Conservation (phyloP, 2,113 vertebrate genomes). For the Eulemur rufifrons region DNA sequence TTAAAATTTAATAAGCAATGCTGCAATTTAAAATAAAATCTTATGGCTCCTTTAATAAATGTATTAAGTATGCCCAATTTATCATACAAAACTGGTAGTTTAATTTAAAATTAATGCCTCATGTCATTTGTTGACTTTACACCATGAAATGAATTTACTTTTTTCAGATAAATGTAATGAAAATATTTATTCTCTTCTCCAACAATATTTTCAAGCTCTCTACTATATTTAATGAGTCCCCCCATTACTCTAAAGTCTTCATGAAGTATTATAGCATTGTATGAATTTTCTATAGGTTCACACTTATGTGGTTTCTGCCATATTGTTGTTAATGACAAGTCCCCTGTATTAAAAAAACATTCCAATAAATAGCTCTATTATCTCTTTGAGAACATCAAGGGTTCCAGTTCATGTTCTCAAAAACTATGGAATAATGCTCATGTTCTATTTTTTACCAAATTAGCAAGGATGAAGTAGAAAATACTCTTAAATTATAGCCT, state of each 20-base stretch:
- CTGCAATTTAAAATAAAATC: not conserved
- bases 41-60: constrained; percentile 9
- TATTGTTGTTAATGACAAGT: not conserved
- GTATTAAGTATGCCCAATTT: not conserved
- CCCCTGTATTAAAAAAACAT: not conserved
- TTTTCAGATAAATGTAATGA: not conserved
- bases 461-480: constrained; percentile 6
- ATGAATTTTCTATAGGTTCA: not conserved
- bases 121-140: not conserved
- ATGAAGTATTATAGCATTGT: not conserved
- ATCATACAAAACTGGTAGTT: not conserved
- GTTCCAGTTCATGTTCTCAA: not conserved
- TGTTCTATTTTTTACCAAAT: constrained; percentile 46
- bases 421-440: not conserved
- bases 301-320: not conserved
- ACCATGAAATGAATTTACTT: not conserved
- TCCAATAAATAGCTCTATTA: not conserved
- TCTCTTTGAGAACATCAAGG: not conserved
- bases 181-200: constrained; percentile 11
- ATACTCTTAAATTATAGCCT: constrained; percentile 26
- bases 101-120: constrained; percentile 12
- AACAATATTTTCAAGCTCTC: not conserved
- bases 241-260: not conserved
- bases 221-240: not conserved
- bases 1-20: constrained; percentile 6